Evolutionary conservation across 2,888 invertebrate genomes (phyloP), one percentile per base, ranked within the genome.

Genomic region (Chloroclysta siterata): DNA sequence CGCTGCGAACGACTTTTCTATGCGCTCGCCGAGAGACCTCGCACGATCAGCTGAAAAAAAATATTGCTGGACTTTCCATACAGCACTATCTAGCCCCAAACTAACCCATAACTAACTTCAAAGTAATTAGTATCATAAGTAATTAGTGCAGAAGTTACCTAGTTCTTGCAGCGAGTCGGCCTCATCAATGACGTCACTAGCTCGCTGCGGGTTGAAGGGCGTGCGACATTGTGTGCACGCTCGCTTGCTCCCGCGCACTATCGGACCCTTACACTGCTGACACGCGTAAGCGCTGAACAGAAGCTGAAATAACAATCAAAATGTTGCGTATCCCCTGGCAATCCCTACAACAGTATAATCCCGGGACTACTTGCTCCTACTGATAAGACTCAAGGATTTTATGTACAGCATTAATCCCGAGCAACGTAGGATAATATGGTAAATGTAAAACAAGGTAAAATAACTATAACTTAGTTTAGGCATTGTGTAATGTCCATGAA

Each of bases 201-300:
- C 83, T 0, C 72, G 73, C 14, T 82, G 82, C n/a, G 80, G 72
- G 0, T 80, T 73, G 69, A 89, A 84, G 0, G 83, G 81, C 0
- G 84, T 71, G 51, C 74, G 74, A 71, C 92, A 93, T 39, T 91
- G 88, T 36, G 79, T 79, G 69, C 92, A 92, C 0, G 80, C 69
- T 1, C 74, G 75, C n/a, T 70, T 69, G 0, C 76, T 75, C 36
- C 67, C 72, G 72, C 83, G 81, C 39, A 82, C 58, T 28, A 92
- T 85, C 0, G 92, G 91, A 0, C 90, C 89, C 68, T 87, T 89
- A 80, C 92, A 93, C 53, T 83, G 72, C 65, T 84, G 84, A 65
- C 92, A 93, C 10, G 87, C 81, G 78, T 90, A 92, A 13, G 92
- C 91, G 13, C 79, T 82, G 75, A 92, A 93, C 63, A 89, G 36